These are phyloP conservation scores for Enteromius unitaeniatus DNA, from an alignment of 2,797 vertebrate genomes.

Conservation along the genomic window DNA sequence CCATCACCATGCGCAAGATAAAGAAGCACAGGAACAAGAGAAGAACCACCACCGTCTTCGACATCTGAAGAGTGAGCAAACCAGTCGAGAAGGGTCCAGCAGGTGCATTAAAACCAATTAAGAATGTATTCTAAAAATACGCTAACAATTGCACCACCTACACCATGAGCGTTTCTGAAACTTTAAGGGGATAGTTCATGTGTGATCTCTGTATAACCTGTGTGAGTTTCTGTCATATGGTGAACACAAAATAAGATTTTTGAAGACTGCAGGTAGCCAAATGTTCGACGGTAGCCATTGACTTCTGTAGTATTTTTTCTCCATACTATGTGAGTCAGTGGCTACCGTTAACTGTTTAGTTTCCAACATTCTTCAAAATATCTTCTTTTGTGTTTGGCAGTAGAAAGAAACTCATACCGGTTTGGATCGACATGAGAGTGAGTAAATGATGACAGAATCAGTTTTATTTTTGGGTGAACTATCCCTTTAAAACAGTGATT, in stretches of 20 bases:
- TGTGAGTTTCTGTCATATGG: background rate
- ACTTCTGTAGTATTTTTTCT: background rate
- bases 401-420: background rate
- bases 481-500: background rate
- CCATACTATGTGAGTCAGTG: background rate
- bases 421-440: background rate
- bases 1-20: background rate
- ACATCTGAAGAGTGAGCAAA: background rate
- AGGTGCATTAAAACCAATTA: background rate
- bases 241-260: background rate
- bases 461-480: background rate
- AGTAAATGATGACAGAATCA: background rate
- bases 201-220: background rate
- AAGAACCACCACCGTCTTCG: constrained; percentile 17
- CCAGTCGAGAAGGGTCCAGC: constrained; percentile 9
- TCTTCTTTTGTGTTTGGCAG: background rate
- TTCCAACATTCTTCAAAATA: background rate
- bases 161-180: background rate
- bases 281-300: background rate
- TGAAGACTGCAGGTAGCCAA: background rate
- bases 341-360: background rate
- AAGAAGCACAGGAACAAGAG: constrained; percentile 14
- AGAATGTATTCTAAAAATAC: background rate
- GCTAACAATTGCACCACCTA: background rate
- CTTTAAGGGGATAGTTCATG: background rate